phyloP scores from a whole-genome alignment of 2,888 invertebrate genomes.

The Lasioglossum lativentre region DNA sequence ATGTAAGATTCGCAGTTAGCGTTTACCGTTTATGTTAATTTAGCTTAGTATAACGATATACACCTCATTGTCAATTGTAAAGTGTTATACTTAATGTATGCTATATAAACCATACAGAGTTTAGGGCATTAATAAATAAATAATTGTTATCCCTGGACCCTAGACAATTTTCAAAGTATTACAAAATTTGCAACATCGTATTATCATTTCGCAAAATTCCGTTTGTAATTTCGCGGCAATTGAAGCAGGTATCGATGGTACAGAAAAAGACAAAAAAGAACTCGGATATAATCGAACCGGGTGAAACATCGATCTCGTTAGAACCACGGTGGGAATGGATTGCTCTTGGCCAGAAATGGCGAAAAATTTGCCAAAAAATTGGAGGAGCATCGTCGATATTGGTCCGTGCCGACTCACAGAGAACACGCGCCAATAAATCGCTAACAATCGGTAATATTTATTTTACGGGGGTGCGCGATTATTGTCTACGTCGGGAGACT shows the following conservation, averaged over 20 bases:
- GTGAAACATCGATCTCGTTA: neutral
- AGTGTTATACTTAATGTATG: no score
- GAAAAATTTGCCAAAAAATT: constrained; percentile 14
- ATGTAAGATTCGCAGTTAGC: no score
- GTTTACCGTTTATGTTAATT: no score
- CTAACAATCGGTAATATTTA: constrained; percentile 29
- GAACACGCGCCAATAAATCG: constrained; percentile 32
- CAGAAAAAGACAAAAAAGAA: neutral
- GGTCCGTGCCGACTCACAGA: neutral
- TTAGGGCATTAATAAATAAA: no score
- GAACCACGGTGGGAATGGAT: neutral
- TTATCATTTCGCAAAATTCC: no score
- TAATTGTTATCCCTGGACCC: no score
- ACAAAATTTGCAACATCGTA: no score
- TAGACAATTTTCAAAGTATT: no score
- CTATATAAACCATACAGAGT: no score
- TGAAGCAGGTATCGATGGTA: neutral
- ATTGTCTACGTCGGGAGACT: constrained; percentile 33
- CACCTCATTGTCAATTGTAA: no score
- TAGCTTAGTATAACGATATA: no score
- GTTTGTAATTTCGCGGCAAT: neutral
- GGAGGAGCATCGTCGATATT: neutral
- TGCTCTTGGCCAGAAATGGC: neutral
- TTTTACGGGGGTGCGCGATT: constrained; percentile 32
- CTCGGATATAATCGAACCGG: neutral